These are phyloP conservation scores for Ctenochaetus hawaiiensis DNA, from an alignment of 2,797 vertebrate species.

Conservation along the genomic window DNA sequence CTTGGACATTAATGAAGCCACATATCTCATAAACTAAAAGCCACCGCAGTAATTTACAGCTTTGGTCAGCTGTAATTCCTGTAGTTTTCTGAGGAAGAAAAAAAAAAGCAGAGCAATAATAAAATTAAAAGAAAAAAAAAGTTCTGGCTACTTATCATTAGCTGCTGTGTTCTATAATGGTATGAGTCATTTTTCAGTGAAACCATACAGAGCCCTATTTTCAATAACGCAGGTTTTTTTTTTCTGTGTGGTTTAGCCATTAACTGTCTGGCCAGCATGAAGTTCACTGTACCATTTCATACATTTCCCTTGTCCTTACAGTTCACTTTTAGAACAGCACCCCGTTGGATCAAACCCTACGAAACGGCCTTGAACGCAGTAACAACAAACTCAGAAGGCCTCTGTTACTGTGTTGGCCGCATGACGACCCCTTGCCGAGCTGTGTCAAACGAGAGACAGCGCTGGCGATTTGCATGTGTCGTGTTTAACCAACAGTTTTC, in stretches of 20 bases:
- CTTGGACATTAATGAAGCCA: slow-evolving; percentile 16
- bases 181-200: slow-evolving; percentile 50
- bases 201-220: slow-evolving; percentile 44
- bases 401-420: slow-evolving; percentile 25
- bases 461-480: slow-evolving; percentile 83
- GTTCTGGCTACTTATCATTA: slow-evolving; percentile 31
- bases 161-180: slow-evolving; percentile 33
- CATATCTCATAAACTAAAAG: slow-evolving; percentile 18
- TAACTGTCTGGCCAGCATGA: slow-evolving; percentile 38
- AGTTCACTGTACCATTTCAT: slow-evolving; percentile 44
- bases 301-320: slow-evolving; percentile 24
- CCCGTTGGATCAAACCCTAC: slow-evolving; percentile 6
- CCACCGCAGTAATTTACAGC: slow-evolving; percentile 7
- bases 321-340: slow-evolving; percentile 14
- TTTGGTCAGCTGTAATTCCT: slow-evolving; percentile 9
- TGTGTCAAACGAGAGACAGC: slow-evolving; percentile 62
- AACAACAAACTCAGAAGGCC: slow-evolving; percentile 38
- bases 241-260: slow-evolving; percentile 45
- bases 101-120: not conserved
- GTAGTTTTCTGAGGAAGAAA: slow-evolving; percentile 6
- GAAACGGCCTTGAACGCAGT: slow-evolving; percentile 6
- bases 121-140: slow-evolving; percentile 4
- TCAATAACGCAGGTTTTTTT: slow-evolving; percentile 43
- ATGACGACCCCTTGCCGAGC: slow-evolving; percentile 41
- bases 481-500: slow-evolving; percentile 85